A percentile compares a stretch with the other conserved stretches of the same genome.
phyloP scores from a whole-genome alignment of 2,888 invertebrate genomes.

The Trichogramma evanescens region DNA sequence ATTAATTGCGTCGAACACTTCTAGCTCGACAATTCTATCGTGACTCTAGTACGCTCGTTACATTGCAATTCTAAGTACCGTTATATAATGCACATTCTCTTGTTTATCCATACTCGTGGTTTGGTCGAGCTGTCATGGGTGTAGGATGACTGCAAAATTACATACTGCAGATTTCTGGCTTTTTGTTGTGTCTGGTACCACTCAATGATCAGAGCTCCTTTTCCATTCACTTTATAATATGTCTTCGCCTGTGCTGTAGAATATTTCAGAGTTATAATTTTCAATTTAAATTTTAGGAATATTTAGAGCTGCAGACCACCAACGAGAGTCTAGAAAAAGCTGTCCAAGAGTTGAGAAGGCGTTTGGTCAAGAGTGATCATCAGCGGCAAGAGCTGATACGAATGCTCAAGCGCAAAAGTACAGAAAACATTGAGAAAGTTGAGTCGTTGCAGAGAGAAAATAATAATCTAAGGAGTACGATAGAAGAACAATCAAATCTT shows the following conservation, averaged over 20 bases:
- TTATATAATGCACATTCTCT: too few species aligned
- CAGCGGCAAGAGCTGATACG: slow-evolving; percentile 2
- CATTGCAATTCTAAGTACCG: too few species aligned
- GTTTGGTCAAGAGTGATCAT: background rate
- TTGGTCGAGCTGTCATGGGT: too few species aligned
- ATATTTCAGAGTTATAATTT: background rate
- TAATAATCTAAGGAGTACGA: background rate
- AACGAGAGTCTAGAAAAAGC: background rate
- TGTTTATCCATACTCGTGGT: too few species aligned
- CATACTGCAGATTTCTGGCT: background rate
- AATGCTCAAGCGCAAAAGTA: background rate
- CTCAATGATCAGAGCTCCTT: background rate
- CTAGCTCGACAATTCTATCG: too few species aligned
- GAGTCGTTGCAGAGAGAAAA: slow-evolving; percentile 6
- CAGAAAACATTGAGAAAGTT: background rate
- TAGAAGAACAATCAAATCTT: slow-evolving; percentile 3
- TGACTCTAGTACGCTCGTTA: too few species aligned
- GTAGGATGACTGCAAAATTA: too few species aligned
- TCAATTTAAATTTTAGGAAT: slow-evolving; percentile 1
- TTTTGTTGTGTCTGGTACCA: background rate
- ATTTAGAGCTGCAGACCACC: background rate
- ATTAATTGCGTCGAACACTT: too few species aligned
- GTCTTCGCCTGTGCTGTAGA: background rate
- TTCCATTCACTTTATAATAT: background rate
- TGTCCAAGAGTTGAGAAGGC: background rate